phyloP scores from a whole-genome alignment of 1,140 invertebrate species.

The Eriocheir sinensis region DNA sequence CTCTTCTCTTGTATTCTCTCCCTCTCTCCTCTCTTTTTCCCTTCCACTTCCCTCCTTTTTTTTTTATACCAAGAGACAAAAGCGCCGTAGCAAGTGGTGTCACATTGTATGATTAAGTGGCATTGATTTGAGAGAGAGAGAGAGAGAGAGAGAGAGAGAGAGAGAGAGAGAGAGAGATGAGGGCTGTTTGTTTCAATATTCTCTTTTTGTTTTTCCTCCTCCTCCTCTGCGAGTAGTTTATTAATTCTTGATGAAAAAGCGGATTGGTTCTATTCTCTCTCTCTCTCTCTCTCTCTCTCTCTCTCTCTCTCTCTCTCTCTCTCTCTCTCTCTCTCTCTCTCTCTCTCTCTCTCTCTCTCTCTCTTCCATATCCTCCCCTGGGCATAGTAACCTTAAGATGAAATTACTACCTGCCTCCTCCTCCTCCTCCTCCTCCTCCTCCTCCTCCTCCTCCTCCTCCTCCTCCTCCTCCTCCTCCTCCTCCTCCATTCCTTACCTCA shows the following conservation, averaged over 20 bases:
- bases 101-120: not conserved
- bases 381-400: no score
- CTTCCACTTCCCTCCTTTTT: not conserved
- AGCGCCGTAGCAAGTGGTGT: not conserved
- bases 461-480: not conserved
- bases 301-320: conserved; percentile 48
- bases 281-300: conserved; percentile 29
- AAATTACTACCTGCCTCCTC: no score
- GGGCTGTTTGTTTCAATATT: not conserved
- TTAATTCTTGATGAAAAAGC: no score
- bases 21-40: not conserved
- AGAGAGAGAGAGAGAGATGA: not conserved
- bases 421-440: no score
- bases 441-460: no score
- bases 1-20: not conserved
- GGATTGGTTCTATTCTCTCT: not conserved
- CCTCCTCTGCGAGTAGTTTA: no score
- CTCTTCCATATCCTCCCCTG: no score
- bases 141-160: conserved; percentile 14
- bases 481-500: not conserved
- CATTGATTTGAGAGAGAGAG: not conserved
- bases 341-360: not conserved
- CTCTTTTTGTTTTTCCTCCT: not conserved
- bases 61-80: not conserved
- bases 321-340: not conserved